Evolutionary conservation across 2,113 vertebrate species (phyloP), one percentile per base, ranked within the genome.

Genomic region (Chloroceryle aenea): DNA sequence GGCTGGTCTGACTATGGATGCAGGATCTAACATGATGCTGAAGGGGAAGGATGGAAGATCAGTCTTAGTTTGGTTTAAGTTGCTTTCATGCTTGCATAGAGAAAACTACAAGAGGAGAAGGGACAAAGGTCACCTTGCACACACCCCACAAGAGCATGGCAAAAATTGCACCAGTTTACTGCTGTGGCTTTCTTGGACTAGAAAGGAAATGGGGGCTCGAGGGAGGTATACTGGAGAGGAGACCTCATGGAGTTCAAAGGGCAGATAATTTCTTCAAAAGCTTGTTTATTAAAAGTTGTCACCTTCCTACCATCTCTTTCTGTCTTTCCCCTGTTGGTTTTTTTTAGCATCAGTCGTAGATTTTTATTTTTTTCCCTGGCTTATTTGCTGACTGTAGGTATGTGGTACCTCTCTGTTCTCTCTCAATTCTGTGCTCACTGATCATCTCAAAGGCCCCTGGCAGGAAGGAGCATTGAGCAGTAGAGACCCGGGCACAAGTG

Each of bases 1-100:
- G 3, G 45, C 64, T 13, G 8, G 6, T 16, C 4, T 9, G 10
- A 13, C 45, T 30, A 0, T 0, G 2, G 7, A 15, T 0, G 1
- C n/a, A 14, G 73, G 23, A 36, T 19, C 42, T 27, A 0, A 6
- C 13, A 0, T 0, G 3, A 0, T 45, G 6, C 12, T 80, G 47
- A 3, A 25, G 56, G 15, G 42, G 30, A 62, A 42, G 79, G 66
- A 11, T 32, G 52, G 59, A 16, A 21, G 30, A 7, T 52, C 27
- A 3, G 0, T 50, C 69, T 69, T 34, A 9, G 34, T 59, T 88
- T 21, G 16, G 14, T 30, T 53, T 40, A 32, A 53, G 47, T 53
- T 48, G 17, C 15, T 72, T 59, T 80, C 11, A 6, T 26, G 20
- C 5, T 0, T 7, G 16, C 3, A 0, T 26, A 15, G 43, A 43